Evolutionary conservation across 2,888 invertebrate species (phyloP).

Genomic region (Cheilosia variabilis): DNA sequence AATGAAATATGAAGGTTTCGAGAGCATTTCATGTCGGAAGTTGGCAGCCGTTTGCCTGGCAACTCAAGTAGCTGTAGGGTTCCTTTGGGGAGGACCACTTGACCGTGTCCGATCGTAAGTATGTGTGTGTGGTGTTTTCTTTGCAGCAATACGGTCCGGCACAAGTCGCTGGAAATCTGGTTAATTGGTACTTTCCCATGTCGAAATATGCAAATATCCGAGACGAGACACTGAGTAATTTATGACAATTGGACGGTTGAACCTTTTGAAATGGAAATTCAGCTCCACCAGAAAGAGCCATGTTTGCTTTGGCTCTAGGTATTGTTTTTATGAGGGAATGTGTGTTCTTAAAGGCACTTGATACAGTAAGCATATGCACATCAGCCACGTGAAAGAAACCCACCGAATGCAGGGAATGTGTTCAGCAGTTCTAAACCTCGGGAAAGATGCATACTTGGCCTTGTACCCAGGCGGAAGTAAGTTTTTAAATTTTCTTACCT

Average conservation of each 20-base stretch:
- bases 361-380: no score
- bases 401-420: no score
- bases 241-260: conserved; percentile 64
- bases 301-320: conserved; percentile 25
- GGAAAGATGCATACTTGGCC: no score
- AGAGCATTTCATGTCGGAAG: conserved; percentile 73
- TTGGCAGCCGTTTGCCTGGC: conserved; percentile 50
- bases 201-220: conserved; percentile 67
- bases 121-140: conserved; percentile 26
- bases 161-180: conserved; percentile 31
- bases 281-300: not conserved
- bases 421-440: no score
- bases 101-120: conserved; percentile 29
- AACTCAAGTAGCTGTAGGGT: conserved; percentile 63
- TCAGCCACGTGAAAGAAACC: no score
- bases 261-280: conserved; percentile 41
- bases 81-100: conserved; percentile 45
- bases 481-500: no score
- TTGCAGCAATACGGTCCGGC: conserved; percentile 25
- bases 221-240: conserved; percentile 57
- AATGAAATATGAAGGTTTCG: conserved; percentile 73
- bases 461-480: no score
- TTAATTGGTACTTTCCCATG: conserved; percentile 73
- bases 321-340: not conserved
- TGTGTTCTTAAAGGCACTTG: no score